phyloP scores from a whole-genome alignment of 2,888 invertebrate species.

The Alloplasta piceator region DNA sequence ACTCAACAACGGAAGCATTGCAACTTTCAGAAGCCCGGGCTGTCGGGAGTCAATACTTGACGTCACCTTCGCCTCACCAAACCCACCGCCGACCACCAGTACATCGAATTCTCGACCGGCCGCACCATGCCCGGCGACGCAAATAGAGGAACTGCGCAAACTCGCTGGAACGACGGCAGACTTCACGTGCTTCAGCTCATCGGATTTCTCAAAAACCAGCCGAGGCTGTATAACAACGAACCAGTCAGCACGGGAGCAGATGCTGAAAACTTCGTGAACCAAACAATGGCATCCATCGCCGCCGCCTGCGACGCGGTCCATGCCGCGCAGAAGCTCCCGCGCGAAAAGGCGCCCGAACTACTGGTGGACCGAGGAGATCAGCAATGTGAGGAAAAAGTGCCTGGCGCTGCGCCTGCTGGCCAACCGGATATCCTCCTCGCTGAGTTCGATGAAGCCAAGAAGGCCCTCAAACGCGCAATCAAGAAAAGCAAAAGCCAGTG shows the following conservation, averaged over 20 bases:
- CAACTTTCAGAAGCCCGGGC: conserved; percentile 53
- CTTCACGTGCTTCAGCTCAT: conserved; percentile 7
- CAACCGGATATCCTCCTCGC: too few species aligned
- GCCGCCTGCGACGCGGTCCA: conserved; percentile 41
- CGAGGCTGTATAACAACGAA: conserved; percentile 1
- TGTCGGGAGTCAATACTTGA: conserved; percentile 47
- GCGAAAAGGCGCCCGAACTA: conserved; percentile 6
- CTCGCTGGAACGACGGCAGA: conserved; percentile 43
- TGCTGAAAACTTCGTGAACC: conserved; percentile 32
- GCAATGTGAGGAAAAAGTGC: too few species aligned
- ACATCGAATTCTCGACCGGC: conserved; percentile 25
- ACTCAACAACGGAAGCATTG: conserved; percentile 14
- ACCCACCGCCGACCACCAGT: conserved; percentile 41
- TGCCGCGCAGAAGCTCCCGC: conserved; percentile 15
- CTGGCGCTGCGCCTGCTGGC: too few species aligned
- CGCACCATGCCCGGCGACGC: conserved; percentile 15
- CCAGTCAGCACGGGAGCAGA: conserved; percentile 1
- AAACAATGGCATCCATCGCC: conserved; percentile 30
- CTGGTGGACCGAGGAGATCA: too few species aligned
- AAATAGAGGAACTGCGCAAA: background rate
- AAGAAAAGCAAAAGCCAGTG: background rate
- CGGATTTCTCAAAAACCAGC: conserved; percentile 3
- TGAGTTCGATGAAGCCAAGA: too few species aligned
- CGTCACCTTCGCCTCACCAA: conserved; percentile 28
- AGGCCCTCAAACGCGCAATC: too few species aligned